Evolutionary conservation across 2,888 invertebrate genomes (phyloP).

Genomic region (Plagodis pulveraria): DNA sequence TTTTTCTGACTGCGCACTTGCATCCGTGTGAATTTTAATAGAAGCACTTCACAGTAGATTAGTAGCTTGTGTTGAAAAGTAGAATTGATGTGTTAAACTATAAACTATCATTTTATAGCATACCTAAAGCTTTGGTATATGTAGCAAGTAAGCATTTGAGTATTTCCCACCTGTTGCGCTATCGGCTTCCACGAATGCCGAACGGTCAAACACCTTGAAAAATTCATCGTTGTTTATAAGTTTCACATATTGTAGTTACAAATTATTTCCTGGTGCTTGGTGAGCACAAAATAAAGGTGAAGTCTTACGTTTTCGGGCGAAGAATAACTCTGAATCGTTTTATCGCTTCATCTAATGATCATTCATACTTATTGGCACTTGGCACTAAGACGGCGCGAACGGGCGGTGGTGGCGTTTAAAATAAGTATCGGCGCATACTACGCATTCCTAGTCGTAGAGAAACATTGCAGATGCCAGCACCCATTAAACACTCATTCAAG

Average conservation of each 20-base stretch:
- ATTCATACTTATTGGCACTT: constrained; percentile 31
- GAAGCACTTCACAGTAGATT: not conserved
- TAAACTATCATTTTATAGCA: constrained; percentile 11
- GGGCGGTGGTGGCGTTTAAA: constrained; percentile 21
- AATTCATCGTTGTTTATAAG: constrained; percentile 31
- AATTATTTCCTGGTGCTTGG: constrained; percentile 2
- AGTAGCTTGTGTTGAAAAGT: not conserved
- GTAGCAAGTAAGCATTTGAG: constrained; percentile 20
- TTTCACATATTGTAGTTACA: constrained; percentile 21
- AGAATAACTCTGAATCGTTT: constrained; percentile 17
- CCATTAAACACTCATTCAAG: constrained; percentile 16
- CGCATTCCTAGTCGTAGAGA: constrained; percentile 21
- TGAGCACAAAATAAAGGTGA: constrained; percentile 11
- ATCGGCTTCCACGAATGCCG: constrained; percentile 34
- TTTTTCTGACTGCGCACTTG: constrained; percentile 5
- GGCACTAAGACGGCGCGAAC: constrained; percentile 1
- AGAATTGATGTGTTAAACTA: not conserved
- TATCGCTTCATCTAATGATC: constrained; percentile 26
- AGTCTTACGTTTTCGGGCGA: constrained; percentile 15
- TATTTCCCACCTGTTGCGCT: constrained; percentile 45
- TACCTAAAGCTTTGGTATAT: constrained; percentile 2
- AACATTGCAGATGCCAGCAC: constrained; percentile 24
- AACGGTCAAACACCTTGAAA: constrained; percentile 41
- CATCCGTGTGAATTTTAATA: constrained; percentile 5
- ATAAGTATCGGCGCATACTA: constrained; percentile 25